A percentile compares a stretch with the other conserved stretches of the same genome.
Conservation (phyloP, 2,888 invertebrate genomes). For the Drosophila rubida region DNA sequence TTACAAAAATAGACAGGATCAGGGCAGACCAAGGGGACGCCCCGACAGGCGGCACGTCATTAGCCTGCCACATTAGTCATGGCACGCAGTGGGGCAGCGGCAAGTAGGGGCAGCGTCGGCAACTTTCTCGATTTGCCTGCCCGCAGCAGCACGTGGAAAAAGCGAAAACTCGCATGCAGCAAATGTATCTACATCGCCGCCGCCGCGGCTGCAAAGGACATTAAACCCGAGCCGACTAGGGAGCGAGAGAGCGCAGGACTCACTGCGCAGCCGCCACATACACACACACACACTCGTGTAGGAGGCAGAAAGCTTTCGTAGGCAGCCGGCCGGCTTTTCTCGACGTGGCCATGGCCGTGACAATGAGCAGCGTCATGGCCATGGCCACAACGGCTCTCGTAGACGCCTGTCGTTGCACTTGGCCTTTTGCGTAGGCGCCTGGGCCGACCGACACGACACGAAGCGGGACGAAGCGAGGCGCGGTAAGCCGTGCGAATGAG, state of each 20-base stretch:
- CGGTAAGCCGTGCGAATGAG: too few species aligned
- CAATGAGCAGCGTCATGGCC: slow-evolving; percentile 69
- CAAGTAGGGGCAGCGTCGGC: slow-evolving; percentile 42
- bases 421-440: slow-evolving; percentile 73
- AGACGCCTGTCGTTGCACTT: slow-evolving; percentile 81
- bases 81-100: slow-evolving; percentile 13
- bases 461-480: too few species aligned
- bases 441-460: background rate
- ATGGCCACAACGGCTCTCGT: too few species aligned
- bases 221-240: slow-evolving; percentile 71
- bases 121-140: slow-evolving; percentile 68
- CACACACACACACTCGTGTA: too few species aligned
- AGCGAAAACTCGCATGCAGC: slow-evolving; percentile 51
- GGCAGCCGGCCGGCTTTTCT: slow-evolving; percentile 53
- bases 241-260: slow-evolving; percentile 8
- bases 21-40: background rate
- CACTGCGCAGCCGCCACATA: slow-evolving; percentile 54
- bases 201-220: slow-evolving; percentile 76
- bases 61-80: slow-evolving; percentile 43
- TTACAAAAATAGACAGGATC: slow-evolving; percentile 60
- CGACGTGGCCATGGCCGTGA: slow-evolving; percentile 73
- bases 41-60: slow-evolving; percentile 46
- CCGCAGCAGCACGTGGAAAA: slow-evolving; percentile 44
- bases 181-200: slow-evolving; percentile 60
- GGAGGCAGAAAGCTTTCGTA: slow-evolving; percentile 52